Base-by-base conservation (phyloP, 2,113 vertebrate genomes). In the Electrona antarctica region DNA sequence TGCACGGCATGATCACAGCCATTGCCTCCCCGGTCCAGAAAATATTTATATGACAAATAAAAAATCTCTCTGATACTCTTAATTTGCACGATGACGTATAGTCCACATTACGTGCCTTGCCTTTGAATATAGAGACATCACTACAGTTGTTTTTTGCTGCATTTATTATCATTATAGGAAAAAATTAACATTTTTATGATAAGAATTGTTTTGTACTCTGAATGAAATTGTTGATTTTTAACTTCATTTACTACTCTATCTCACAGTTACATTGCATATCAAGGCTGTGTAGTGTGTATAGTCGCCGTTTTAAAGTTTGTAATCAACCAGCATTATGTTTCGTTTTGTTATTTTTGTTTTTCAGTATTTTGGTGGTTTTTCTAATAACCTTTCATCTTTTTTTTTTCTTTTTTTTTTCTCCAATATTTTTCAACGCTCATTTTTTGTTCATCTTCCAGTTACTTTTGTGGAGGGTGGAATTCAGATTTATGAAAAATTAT, bases 91-190 rank as follows among this genome's bases (percentile, higher is more conserved):
- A 98, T 96, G 94, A 95, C 96, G 96, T 96, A 96, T 96, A 95
- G 96, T 97, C 97, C 96, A 98, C 97, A 95, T 98, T 94, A 98
- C 97, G 97, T 99, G 97, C 97, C 97, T 99, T 98, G 96, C 96
- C 96, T 99, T 97, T 95, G 95, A 97, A 95, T 96, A 94, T 95
- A 96, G 95, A 92, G 93, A 95, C 94, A 95, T 98, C 97, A 96
- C 94, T 97, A 96, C 95, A 97, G 94, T 97, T 98, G 94, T 98
- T 97, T 96, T 96, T 98, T 97, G 96, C 97, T 97, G 97, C 97
- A 97, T 98, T 98, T 97, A 96, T 96, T 95, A 97, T 97, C 87
- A 96, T 96, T 97, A 96, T 95, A 96, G 95, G 95, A 93, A 88
- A 78, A 86, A 91, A 86, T 81, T 97, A 96, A 96, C 96, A 98